Evolutionary conservation across 1,140 invertebrate species (phyloP).

Genomic region (Pinna nobilis): DNA sequence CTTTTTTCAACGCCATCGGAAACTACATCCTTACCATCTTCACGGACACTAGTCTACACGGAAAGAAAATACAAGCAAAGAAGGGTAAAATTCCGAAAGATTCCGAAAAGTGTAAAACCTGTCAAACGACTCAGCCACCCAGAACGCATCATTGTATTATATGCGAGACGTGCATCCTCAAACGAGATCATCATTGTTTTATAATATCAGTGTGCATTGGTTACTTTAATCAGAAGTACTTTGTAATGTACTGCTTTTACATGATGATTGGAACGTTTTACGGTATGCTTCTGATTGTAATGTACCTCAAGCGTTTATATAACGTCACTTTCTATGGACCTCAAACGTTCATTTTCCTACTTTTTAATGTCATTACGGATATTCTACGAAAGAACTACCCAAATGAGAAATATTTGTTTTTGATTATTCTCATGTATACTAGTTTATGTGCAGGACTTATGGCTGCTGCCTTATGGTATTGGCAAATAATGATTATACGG

Average conservation of each 20-base stretch:
- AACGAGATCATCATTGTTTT: constrained; percentile 96
- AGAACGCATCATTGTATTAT: constrained; percentile 89
- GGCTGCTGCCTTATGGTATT: constrained; percentile 33
- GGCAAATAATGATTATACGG: constrained; percentile 32
- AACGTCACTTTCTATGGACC: constrained; percentile 36
- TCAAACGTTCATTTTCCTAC: constrained; percentile 32
- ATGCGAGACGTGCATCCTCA: constrained; percentile 89
- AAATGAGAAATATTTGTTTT: constrained; percentile 20
- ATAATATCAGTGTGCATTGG: constrained; percentile 94
- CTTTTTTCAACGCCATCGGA: constrained; percentile 29
- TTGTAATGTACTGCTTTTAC: constrained; percentile 45
- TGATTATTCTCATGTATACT: constrained; percentile 38
- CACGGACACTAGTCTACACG: constrained; percentile 23
- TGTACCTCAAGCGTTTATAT: constrained; percentile 31
- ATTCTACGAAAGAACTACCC: not conserved
- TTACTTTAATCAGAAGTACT: constrained; percentile 83
- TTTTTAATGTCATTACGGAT: constrained; percentile 6
- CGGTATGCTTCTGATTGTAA: constrained; percentile 42
- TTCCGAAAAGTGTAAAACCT: constrained; percentile 1
- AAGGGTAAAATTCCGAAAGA: not conserved
- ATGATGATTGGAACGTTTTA: constrained; percentile 43
- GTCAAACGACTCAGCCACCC: not conserved
- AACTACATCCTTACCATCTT: constrained; percentile 27
- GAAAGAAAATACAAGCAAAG: not conserved
- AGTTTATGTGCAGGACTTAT: constrained; percentile 30